These are phyloP conservation scores for Micronycteris hirsuta DNA, from an alignment of 2,113 vertebrate genomes.

Conservation along the genomic window DNA sequence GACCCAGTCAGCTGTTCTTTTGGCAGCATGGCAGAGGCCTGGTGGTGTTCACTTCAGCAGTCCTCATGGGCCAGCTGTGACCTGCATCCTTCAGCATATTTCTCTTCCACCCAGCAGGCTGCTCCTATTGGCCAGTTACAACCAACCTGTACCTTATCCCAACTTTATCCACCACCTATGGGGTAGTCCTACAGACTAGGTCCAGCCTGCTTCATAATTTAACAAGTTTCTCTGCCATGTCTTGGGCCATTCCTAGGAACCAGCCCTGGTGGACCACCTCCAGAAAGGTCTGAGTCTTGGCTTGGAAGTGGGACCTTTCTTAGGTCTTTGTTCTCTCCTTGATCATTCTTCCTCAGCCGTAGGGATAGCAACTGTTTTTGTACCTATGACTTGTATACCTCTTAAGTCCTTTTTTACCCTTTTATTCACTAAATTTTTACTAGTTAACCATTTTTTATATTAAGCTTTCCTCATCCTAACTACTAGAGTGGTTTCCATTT, in stretches of 20 bases:
- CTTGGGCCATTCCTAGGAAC: neutral
- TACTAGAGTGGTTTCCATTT: neutral
- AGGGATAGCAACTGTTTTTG: neutral
- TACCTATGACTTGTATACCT: neutral
- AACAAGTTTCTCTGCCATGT: neutral
- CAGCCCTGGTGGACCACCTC: neutral
- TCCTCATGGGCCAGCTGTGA: neutral
- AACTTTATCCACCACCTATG: neutral
- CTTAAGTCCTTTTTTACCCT: neutral
- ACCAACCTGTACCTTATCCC: neutral
- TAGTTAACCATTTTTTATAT: neutral
- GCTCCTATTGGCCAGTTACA: neutral
- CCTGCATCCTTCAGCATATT: neutral
- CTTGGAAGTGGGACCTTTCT: neutral
- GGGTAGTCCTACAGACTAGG: neutral
- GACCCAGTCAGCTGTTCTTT: neutral
- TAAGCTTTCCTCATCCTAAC: neutral
- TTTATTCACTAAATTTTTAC: neutral
- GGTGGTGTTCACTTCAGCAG: neutral
- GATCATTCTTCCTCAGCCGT: neutral
- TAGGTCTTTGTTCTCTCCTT: neutral
- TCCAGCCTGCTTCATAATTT: neutral
- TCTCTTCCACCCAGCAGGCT: neutral
- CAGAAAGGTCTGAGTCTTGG: neutral
- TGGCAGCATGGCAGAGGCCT: neutral